phyloP scores from a whole-genome alignment of 2,113 vertebrate species.

The Ochotona princeps region DNA sequence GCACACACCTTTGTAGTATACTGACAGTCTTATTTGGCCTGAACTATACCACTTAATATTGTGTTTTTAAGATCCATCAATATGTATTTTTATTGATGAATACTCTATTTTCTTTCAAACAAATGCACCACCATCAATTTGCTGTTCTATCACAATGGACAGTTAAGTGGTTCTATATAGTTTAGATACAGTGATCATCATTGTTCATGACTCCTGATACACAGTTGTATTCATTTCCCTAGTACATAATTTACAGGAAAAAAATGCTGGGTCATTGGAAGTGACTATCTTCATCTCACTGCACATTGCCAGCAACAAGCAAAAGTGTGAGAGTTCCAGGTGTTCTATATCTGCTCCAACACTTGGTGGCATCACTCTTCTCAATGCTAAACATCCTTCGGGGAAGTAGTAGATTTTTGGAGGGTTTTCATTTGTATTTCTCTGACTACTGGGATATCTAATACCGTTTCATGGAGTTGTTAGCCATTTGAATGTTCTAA shows the following conservation, averaged over 20 bases:
- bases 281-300: not conserved
- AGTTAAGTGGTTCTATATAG: not conserved
- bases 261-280: not conserved
- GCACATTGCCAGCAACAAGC: not conserved
- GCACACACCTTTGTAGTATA: not conserved
- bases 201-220: not conserved
- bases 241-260: not conserved
- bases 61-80: not conserved
- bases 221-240: not conserved
- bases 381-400: not conserved
- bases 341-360: not conserved
- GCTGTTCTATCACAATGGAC: not conserved
- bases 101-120: not conserved
- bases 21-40: not conserved
- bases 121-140: not conserved
- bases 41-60: not conserved
- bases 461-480: not conserved
- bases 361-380: not conserved
- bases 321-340: not conserved
- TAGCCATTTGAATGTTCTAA: constrained; percentile 24
- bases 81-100: not conserved
- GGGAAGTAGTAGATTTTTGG: not conserved
- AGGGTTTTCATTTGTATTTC: not conserved
- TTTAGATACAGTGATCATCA: not conserved
- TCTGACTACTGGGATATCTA: not conserved